Conservation (phyloP, 2,113 vertebrate species). For the Forbesichthys agassizii region DNA sequence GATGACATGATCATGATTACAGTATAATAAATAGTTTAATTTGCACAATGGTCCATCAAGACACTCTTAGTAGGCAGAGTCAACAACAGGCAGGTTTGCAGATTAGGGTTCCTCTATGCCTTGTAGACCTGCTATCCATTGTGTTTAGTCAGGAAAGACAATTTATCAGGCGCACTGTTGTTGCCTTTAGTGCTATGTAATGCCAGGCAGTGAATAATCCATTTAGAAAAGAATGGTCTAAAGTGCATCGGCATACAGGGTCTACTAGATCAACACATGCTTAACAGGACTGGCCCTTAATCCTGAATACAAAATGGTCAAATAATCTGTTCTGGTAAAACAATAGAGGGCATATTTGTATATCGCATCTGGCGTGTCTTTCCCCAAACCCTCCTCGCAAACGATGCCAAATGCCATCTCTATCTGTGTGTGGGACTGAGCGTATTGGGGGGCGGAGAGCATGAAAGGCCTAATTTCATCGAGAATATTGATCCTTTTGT, state of each 20-base stretch:
- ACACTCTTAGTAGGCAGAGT: no score
- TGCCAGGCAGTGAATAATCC: not conserved
- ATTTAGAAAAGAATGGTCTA: not conserved
- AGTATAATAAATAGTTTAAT: no score
- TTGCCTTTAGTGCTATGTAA: not conserved
- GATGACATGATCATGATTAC: no score
- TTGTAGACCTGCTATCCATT: constrained; percentile 1
- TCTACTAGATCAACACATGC: constrained; percentile 11
- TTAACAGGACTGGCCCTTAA: constrained; percentile 13
- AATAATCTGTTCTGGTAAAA: constrained; percentile 56
- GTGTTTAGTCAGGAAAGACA: not conserved
- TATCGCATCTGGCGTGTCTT: constrained; percentile 32
- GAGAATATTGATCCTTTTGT: constrained; percentile 66
- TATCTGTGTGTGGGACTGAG: constrained; percentile 29
- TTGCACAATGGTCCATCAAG: no score
- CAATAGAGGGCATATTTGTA: constrained; percentile 36
- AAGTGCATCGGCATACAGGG: not conserved
- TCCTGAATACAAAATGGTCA: constrained; percentile 35
- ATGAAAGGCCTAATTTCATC: constrained; percentile 63
- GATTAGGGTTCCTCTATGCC: not conserved
- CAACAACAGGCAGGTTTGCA: no score
- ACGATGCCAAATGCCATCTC: constrained; percentile 32
- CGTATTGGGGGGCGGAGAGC: constrained; percentile 36
- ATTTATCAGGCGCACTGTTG: not conserved
- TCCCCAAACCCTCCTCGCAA: not conserved